These are phyloP conservation scores for Cettia cetti DNA, from an alignment of 2,113 vertebrate species.

Conservation along the genomic window DNA sequence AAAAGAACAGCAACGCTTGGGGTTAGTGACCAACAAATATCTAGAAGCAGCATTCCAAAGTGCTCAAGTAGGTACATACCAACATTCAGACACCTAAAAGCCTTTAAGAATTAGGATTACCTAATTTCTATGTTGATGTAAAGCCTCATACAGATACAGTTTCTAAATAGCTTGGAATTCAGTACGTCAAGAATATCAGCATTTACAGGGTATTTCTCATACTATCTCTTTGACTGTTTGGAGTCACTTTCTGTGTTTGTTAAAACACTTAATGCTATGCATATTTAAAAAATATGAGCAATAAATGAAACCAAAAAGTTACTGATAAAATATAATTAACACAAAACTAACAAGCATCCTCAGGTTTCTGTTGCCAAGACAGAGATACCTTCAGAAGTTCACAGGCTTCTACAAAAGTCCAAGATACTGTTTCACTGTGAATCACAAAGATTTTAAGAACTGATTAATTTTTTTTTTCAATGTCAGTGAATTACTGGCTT, in stretches of 20 bases:
- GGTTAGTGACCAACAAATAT: not conserved
- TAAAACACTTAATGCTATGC: not conserved
- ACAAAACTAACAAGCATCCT: not conserved
- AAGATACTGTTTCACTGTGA: not conserved
- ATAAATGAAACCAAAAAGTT: not conserved
- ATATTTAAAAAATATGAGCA: not conserved
- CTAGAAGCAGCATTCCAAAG: not conserved
- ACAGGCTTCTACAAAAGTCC: not conserved
- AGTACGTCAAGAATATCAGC: not conserved
- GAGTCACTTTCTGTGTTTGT: not conserved
- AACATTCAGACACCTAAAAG: not conserved
- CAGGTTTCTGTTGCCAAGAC: not conserved
- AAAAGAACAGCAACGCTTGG: not conserved
- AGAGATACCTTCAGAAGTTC: not conserved
- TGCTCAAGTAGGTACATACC: not conserved
- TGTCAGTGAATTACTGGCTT: not conserved
- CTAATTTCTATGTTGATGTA: not conserved
- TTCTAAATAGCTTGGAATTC: not conserved
- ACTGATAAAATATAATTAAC: not conserved
- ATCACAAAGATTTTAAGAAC: not conserved
- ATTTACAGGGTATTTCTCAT: not conserved
- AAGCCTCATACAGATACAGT: not conserved
- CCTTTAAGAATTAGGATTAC: not conserved
- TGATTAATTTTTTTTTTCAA: not conserved
- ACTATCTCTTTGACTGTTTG: not conserved